Percentiles rank a stretch among this genome's conserved stretches.
Evolutionary conservation across 2,888 invertebrate species (phyloP).

Genomic region (Antheraea yamamai): DNA sequence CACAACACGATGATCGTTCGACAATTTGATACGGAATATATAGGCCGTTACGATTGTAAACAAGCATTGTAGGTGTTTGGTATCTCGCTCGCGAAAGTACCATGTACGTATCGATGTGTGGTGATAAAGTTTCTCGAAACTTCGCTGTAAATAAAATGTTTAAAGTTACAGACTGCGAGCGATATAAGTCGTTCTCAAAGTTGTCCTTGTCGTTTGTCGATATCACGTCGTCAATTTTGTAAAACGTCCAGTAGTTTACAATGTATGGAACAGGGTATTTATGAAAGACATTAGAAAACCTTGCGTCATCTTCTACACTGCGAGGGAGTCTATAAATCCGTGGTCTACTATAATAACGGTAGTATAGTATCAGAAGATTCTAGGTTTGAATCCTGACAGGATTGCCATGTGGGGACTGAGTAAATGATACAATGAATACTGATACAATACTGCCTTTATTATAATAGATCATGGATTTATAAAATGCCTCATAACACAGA

Average conservation of each 20-base stretch:
- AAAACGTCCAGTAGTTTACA: not conserved
- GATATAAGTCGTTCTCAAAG: not conserved
- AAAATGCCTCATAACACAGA: too few relatives aligned
- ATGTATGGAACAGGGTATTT: not conserved
- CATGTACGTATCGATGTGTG: constrained; percentile 53
- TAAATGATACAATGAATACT: too few relatives aligned
- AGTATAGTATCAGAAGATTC: too few relatives aligned
- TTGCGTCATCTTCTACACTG: too few relatives aligned
- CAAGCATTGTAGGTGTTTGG: constrained; percentile 56
- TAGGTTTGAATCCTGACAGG: too few relatives aligned
- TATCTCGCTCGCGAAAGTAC: constrained; percentile 58
- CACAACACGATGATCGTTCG: constrained; percentile 68
- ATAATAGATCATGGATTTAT: too few relatives aligned
- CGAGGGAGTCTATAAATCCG: too few relatives aligned
- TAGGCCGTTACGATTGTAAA: constrained; percentile 37
- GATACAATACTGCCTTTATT: too few relatives aligned
- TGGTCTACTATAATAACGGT: too few relatives aligned
- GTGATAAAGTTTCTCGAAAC: constrained; percentile 29
- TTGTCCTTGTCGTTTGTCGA: not conserved
- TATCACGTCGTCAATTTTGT: not conserved
- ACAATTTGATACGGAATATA: constrained; percentile 77
- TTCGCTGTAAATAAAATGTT: constrained; percentile 15
- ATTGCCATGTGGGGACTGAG: too few relatives aligned
- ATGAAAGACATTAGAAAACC: not conserved
- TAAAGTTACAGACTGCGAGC: not conserved